phyloP scores from a whole-genome alignment of 1,140 invertebrate species.

The Megalopta genalis region DNA sequence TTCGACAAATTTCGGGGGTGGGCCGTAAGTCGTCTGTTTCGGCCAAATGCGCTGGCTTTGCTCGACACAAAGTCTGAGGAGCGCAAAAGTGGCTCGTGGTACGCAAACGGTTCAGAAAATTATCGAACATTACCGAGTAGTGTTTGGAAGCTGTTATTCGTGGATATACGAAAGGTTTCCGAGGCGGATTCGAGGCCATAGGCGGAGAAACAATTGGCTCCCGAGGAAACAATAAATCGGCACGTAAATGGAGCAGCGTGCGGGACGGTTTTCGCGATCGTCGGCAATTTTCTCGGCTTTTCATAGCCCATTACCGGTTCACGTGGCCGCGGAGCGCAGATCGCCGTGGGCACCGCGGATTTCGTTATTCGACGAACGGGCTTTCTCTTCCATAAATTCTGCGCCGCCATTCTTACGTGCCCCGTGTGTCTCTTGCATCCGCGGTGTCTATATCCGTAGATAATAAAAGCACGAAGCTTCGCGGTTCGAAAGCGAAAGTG shows the following conservation, averaged over 20 bases:
- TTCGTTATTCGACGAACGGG: constrained; percentile 38
- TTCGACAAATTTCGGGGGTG: no score
- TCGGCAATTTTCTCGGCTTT: constrained; percentile 5
- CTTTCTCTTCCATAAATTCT: constrained; percentile 47
- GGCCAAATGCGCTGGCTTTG: no score
- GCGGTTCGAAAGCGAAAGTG: constrained; percentile 1
- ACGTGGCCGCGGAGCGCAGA: constrained; percentile 27
- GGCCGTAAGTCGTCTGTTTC: no score
- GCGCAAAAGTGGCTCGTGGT: no score
- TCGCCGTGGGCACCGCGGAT: constrained; percentile 1
- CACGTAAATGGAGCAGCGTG: neutral
- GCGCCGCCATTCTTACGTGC: constrained; percentile 14
- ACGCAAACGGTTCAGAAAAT: no score
- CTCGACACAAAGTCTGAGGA: no score
- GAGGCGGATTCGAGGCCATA: neutral
- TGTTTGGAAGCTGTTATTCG: no score
- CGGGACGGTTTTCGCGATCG: neutral
- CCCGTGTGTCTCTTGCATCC: neutral
- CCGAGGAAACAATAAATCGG: neutral
- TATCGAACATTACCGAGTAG: no score
- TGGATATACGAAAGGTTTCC: no score
- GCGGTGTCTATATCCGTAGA: neutral
- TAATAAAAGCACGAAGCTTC: constrained; percentile 1
- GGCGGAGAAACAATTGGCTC: neutral
- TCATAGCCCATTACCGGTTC: neutral